A percentile compares a stretch with the other conserved stretches of the same genome.
Conservation (phyloP, 2,888 invertebrate genomes). For the Aphodius sticticus region DNA sequence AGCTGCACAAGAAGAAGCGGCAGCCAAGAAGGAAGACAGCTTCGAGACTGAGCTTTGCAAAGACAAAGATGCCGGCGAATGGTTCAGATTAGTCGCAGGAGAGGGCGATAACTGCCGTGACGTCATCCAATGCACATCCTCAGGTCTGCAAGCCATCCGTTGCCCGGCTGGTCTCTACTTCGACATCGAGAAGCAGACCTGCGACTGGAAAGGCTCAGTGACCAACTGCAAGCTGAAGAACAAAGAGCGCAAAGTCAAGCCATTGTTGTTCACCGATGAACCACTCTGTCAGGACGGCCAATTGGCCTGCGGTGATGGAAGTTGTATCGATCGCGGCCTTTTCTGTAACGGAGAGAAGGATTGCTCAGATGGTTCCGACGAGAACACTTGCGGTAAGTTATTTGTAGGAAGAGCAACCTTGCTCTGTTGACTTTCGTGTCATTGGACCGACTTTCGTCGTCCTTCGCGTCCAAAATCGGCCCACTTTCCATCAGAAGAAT, state of each 20-base stretch:
- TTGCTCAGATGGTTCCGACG: slow-evolving; percentile 88
- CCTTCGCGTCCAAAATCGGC: slow-evolving; percentile 40
- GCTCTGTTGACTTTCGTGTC: neutral
- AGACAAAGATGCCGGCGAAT: slow-evolving; percentile 94
- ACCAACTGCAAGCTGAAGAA: slow-evolving; percentile 91
- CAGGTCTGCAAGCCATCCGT: slow-evolving; percentile 91
- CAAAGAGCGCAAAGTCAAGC: slow-evolving; percentile 88
- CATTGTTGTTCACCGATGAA: slow-evolving; percentile 87
- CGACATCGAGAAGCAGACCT: slow-evolving; percentile 94
- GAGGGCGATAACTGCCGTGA: slow-evolving; percentile 93
- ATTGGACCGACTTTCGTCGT: slow-evolving; percentile 11
- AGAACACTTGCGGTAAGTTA: slow-evolving; percentile 87
- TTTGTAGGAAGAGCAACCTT: neutral
- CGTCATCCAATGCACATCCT: slow-evolving; percentile 94
- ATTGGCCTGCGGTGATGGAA: slow-evolving; percentile 87
- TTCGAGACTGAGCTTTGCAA: slow-evolving; percentile 90
- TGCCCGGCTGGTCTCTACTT: slow-evolving; percentile 93
- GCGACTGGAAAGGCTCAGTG: slow-evolving; percentile 94
- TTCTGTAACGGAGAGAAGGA: slow-evolving; percentile 95
- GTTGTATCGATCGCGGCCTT: slow-evolving; percentile 86
- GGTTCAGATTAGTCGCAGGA: slow-evolving; percentile 90
- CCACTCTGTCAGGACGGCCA: slow-evolving; percentile 88
- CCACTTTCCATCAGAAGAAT: slow-evolving; percentile 51
- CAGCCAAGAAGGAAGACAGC: slow-evolving; percentile 82
- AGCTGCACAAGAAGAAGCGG: slow-evolving; percentile 65